phyloP scores from a whole-genome alignment of 2,797 vertebrate genomes.

The Rhynchotus rufescens region DNA sequence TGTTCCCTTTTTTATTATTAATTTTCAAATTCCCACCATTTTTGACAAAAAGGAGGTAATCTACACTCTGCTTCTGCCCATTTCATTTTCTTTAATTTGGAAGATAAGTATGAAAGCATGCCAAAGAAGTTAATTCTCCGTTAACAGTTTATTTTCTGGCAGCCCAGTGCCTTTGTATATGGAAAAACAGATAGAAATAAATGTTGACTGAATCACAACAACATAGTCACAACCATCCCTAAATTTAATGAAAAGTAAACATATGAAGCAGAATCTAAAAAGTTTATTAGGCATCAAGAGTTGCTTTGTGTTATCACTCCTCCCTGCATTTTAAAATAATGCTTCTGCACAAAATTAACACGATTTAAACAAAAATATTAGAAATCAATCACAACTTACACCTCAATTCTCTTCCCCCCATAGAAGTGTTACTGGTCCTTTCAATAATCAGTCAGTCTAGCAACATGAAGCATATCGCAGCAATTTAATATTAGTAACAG shows the following conservation, averaged over 20 bases:
- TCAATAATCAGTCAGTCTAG: conserved; percentile 16
- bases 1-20: conserved; percentile 96
- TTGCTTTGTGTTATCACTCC: conserved; percentile 38
- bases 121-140: conserved; percentile 87
- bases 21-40: conserved; percentile 92
- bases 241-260: conserved; percentile 83
- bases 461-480: background rate
- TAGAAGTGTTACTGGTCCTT: conserved; percentile 12
- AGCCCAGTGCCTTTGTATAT: conserved; percentile 81
- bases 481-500: conserved; percentile 28
- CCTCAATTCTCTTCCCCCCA: background rate
- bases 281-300: conserved; percentile 74
- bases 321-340: conserved; percentile 56
- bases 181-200: conserved; percentile 83
- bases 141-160: conserved; percentile 87
- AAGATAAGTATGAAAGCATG: conserved; percentile 84
- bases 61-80: conserved; percentile 86
- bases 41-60: conserved; percentile 88
- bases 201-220: conserved; percentile 80
- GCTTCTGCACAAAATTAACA: conserved; percentile 22
- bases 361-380: background rate
- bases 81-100: conserved; percentile 89
- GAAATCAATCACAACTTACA: conserved; percentile 6
- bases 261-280: conserved; percentile 71
- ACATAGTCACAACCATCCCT: conserved; percentile 55